Base-by-base conservation (phyloP, 2,797 vertebrate species). In the Varecia variegata region DNA sequence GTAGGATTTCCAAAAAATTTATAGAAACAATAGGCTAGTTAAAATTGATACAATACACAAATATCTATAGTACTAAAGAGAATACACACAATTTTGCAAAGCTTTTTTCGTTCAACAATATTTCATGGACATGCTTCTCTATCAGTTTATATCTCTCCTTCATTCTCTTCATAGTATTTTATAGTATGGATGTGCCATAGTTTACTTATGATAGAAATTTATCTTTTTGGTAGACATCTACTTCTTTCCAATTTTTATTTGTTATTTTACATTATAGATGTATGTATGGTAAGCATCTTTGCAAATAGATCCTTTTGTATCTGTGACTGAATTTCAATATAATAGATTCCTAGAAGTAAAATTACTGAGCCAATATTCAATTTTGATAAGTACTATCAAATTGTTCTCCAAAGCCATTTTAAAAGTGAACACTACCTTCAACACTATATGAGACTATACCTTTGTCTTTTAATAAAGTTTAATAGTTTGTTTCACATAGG, bases 271-370 rank as follows among this genome's bases (percentile, higher is more conserved):
- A 60, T 73, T 71, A 40, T 5, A 71, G 50, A n/a, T 0, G n/a
- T 50, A 62, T 74, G 32, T 23, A 56, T 8, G 70, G 40, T 70
- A 93, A 83, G 54, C 7, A 88, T 50, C 12, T 95, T 84, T 92
- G 60, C 67, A 95, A 96, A 90, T 88, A 70, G 25, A 80, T 71
- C 3, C 14, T 77, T 96, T 93, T 88, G 52, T 38, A 86, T 62
- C 17, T 82, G 32, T 93, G 45, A 81, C 40, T 91, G 17, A 83
- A 89, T 87, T 89, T 97, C 71, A 71, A 21, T 56, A 79, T 43
- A 73, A 62, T 30, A 47, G 43, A 89, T 86, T 86, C 35, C 30
- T 82, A 18, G 56, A 94, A 91, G 18, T 73, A 88, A 94, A 90
- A 79, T 23, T 82, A 47, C 60, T 94, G 20, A 18, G 9, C 70